Conservation (phyloP, 2,888 invertebrate species). For the Pelosia muscerda region DNA sequence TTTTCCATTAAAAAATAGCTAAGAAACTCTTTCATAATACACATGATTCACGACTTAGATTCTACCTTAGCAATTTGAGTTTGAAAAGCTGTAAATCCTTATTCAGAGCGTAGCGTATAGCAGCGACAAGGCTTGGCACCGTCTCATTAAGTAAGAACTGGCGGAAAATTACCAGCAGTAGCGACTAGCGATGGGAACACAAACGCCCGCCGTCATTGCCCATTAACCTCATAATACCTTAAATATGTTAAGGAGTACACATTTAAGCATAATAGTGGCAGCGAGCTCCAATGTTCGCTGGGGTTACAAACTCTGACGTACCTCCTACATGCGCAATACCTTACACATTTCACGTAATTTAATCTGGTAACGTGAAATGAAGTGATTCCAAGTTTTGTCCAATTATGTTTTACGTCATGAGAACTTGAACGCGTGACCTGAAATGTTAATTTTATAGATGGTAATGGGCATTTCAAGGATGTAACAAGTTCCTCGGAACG, state of each 20-base stretch:
- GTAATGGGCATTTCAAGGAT: slow-evolving; percentile 12
- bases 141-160: slow-evolving; percentile 69
- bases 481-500: not conserved
- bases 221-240: slow-evolving; percentile 81
- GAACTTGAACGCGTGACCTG: slow-evolving; percentile 3
- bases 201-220: slow-evolving; percentile 72
- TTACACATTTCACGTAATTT: slow-evolving; percentile 25
- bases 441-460: slow-evolving; percentile 16
- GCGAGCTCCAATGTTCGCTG: slow-evolving; percentile 55
- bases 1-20: not conserved
- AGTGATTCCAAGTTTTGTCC: slow-evolving; percentile 32
- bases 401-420: slow-evolving; percentile 34
- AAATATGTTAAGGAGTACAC: slow-evolving; percentile 79
- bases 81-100: slow-evolving; percentile 38
- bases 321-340: slow-evolving; percentile 14
- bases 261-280: slow-evolving; percentile 66
- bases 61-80: slow-evolving; percentile 34
- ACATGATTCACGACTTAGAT: slow-evolving; percentile 10
- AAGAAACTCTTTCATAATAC: slow-evolving; percentile 1
- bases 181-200: slow-evolving; percentile 57
- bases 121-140: slow-evolving; percentile 40
- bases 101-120: slow-evolving; percentile 24
- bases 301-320: slow-evolving; percentile 31
- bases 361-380: slow-evolving; percentile 29
- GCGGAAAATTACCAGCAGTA: slow-evolving; percentile 70